Evolutionary conservation across 2,888 invertebrate genomes (phyloP), one percentile per base, ranked within the genome.

Genomic region (Anorthoa munda): DNA sequence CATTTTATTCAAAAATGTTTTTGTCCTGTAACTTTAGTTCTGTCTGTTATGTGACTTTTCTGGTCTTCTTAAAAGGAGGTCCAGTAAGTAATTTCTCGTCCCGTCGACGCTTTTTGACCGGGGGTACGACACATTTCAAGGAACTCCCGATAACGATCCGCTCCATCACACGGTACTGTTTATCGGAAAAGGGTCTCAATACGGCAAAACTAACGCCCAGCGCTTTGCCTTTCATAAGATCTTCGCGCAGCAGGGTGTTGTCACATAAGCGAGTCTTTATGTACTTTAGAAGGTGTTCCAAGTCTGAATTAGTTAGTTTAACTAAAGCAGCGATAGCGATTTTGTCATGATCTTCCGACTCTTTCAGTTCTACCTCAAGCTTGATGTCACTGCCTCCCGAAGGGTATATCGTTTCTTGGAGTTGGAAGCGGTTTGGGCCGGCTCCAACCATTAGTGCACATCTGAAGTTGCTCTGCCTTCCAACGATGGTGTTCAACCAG

Each of bases 331-430:
- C 94, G 17, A 96, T 90, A 4, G 95, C 95, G 15, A 96, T 88
- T 88, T 96, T 95, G 76, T 96, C 95, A 71, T 93, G 86, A 73
- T 96, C 96, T 79, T 95, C 95, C 1, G 94, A 94, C 13, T 95
- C 94, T 77, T 89, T 92, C 11, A 93, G 86, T 81, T 95, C 95
- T 2, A 95, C 92, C 89, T 95, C 94, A 1, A 96, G 87, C 75
- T 92, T 93, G n/a, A 95, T 83, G 66, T 93, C 90, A 18, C 89
- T 84, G 21, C 92, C 90, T 18, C 88, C 87, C n/a, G 90, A 85
- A 1, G 96, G 96, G 79, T 95, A 96, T 71, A 96, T 94, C 15
- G 93, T 92, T 87, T 95, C 92, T 87, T 94, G 93, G 4, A 95
- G 88, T 79, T 94, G 93, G 77, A 95, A 95, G 66, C 96, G 92